These are phyloP conservation scores for Propithecus perrieri DNA, from an alignment of 2,797 vertebrate species.

Conservation along the genomic window DNA sequence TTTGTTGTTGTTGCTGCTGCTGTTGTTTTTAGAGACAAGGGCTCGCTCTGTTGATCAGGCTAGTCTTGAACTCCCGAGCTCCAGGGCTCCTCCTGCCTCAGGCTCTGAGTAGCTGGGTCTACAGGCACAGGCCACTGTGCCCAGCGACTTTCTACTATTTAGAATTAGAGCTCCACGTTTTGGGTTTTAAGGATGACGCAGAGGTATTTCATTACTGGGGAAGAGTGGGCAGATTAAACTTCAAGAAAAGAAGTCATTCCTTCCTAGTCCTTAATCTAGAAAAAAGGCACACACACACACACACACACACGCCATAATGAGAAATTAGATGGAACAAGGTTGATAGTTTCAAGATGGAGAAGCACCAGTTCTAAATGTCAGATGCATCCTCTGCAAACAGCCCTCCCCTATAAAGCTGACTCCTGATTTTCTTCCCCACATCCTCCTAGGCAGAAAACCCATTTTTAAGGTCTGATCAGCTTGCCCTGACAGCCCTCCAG, in stretches of 20 bases:
- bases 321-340: neutral
- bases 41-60: neutral
- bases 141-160: neutral
- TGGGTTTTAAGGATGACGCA: neutral
- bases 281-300: neutral
- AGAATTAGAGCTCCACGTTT: neutral
- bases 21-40: neutral
- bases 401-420: neutral
- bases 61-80: neutral
- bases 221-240: neutral
- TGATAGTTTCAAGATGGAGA: neutral
- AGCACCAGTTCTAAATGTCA: neutral
- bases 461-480: neutral
- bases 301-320: neutral
- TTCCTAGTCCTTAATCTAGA: neutral
- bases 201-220: neutral
- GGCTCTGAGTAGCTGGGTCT: neutral
- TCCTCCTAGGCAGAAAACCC: neutral
- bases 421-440: neutral
- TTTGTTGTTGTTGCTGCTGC: neutral
- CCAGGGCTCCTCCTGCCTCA: neutral
- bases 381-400: neutral
- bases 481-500: neutral
- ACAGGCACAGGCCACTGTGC: too few relatives aligned
- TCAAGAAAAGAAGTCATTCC: neutral